Conservation (phyloP, 2,113 vertebrate species). For the Syngnathoides biaculeatus region DNA sequence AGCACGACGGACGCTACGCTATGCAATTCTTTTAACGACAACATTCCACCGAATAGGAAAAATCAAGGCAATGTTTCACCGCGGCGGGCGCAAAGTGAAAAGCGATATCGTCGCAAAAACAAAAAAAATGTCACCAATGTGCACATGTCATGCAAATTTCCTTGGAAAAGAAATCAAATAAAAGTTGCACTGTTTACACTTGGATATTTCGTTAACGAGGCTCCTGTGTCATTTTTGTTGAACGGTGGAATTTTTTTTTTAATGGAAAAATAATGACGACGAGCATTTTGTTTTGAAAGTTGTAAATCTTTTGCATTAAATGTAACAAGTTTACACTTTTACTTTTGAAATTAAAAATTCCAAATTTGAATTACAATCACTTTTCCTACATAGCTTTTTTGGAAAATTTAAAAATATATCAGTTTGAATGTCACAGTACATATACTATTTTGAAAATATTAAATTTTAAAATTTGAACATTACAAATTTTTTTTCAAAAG, state of each 20-base stretch:
- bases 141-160: constrained; percentile 33
- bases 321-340: too few relatives aligned
- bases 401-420: too few relatives aligned
- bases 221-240: not conserved
- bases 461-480: too few relatives aligned
- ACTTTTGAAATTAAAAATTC: too few relatives aligned
- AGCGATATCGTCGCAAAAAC: not conserved
- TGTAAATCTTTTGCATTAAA: too few relatives aligned
- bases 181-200: constrained; percentile 70
- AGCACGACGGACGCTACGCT: not conserved
- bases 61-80: not conserved
- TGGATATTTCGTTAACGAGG: constrained; percentile 25
- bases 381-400: too few relatives aligned
- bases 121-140: constrained; percentile 29
- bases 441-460: too few relatives aligned
- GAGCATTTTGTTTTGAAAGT: too few relatives aligned
- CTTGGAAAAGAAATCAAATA: constrained; percentile 62
- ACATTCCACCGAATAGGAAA: not conserved
- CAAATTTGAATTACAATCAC: too few relatives aligned
- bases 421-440: too few relatives aligned
- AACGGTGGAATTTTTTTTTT: not conserved
- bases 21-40: not conserved
- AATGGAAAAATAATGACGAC: too few relatives aligned
- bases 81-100: not conserved
- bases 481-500: too few relatives aligned